Base-by-base conservation (phyloP, 2,888 invertebrate species). In the Steinernema hermaphroditum region DNA sequence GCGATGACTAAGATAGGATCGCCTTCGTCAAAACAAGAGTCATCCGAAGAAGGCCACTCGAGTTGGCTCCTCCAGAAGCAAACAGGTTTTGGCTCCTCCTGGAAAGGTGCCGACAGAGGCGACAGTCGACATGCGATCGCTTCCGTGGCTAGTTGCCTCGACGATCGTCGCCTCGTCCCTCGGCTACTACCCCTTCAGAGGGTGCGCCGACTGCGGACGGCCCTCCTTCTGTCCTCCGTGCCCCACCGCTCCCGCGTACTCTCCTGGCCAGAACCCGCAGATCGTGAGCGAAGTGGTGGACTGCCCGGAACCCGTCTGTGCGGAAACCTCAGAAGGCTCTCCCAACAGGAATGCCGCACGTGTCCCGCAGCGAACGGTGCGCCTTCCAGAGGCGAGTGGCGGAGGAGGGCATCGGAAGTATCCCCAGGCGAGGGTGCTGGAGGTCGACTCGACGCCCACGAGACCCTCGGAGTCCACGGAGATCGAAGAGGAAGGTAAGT, bases 401-500 rank as follows among this genome's bases (percentile, higher is more conserved):
- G n/a, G n/a, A n/a, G n/a, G n/a, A n/a, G n/a, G n/a, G 6, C 9
- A 27, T 27, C 54, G 54, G 54, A 54, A 54, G 27, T 54, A 54
- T 22, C 54, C 54, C 6, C 54, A 54, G 16, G 54, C 54, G 54
- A 54, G 54, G 27, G 24, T 54, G 4, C 27, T 54, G 6, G 54
- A 54, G 27, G 16, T 54, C 27, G 54, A 54, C 54, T 22, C n/a
- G 27, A 22, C n/a, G 19, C 19, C 19, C 49, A 19, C 49, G 54
- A 14, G 6, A 27, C 22, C 2, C 27, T 6, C n/a, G 24, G 54
- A 16, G 8, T 14, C 14, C 27, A 27, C 2, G 54, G n/a, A 54
- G 54, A 54, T 54, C 27, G 54, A 54, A 27, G 54, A 54, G 27
- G 54, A 54, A 54, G 54, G 54, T 54, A 6, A 24, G 54, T 22